These are phyloP conservation scores for Sebastes oblongus DNA, from an alignment of 2,797 vertebrate species.

Conservation along the genomic window DNA sequence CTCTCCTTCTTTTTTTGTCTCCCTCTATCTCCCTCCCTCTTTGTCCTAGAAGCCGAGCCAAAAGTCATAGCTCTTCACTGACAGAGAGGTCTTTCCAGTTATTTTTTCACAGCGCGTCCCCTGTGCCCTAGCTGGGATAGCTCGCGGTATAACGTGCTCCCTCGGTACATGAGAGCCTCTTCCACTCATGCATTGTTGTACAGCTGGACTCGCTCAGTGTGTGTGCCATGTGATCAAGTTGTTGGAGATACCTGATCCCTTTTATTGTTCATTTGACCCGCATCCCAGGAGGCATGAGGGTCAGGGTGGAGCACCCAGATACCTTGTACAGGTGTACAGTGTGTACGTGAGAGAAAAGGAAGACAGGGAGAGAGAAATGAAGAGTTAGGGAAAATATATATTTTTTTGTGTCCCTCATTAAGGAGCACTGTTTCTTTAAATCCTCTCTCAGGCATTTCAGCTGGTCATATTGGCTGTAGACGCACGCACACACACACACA, in stretches of 20 bases:
- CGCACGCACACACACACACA: conserved; percentile 41
- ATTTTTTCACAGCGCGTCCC: conserved; percentile 71
- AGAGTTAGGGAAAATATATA: neutral
- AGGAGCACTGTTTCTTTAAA: conserved; percentile 71
- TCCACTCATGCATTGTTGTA: conserved; percentile 49
- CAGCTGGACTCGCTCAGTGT: conserved; percentile 51
- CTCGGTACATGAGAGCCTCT: conserved; percentile 51
- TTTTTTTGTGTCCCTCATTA: conserved; percentile 6
- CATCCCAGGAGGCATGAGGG: conserved; percentile 69
- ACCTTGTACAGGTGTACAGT: conserved; percentile 65
- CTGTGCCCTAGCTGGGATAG: conserved; percentile 54
- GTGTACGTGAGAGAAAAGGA: conserved; percentile 5
- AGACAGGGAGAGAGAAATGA: neutral
- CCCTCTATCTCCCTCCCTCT: conserved; percentile 25
- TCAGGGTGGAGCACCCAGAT: conserved; percentile 66
- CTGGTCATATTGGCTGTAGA: conserved; percentile 71
- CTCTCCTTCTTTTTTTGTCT: conserved; percentile 19
- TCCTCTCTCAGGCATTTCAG: conserved; percentile 64
- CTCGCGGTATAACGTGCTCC: conserved; percentile 47
- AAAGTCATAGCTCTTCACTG: conserved; percentile 79
- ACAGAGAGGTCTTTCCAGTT: conserved; percentile 79
- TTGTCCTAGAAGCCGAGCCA: conserved; percentile 71
- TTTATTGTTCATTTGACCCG: conserved; percentile 76
- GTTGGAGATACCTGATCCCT: conserved; percentile 70
- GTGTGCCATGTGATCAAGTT: conserved; percentile 49